phyloP scores from a whole-genome alignment of 2,113 vertebrate genomes.

The Sminthopsis crassicaudata region DNA sequence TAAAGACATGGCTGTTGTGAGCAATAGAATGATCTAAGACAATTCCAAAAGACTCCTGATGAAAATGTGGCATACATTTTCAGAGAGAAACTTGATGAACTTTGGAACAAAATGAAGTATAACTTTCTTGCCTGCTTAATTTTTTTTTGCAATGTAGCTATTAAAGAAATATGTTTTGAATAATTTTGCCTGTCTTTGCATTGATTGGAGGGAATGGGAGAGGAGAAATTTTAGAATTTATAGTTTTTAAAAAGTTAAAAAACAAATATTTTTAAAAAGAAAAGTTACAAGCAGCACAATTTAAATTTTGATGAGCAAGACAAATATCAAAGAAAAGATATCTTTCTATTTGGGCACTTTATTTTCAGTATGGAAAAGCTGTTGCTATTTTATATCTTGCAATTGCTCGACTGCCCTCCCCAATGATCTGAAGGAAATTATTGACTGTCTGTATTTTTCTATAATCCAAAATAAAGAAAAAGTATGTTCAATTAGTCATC shows the following conservation, averaged over 20 bases:
- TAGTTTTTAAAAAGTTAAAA: not conserved
- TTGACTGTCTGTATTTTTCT: not conserved
- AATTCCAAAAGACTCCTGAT: not conserved
- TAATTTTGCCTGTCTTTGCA: not conserved
- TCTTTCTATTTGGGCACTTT: not conserved
- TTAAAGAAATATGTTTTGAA: not conserved
- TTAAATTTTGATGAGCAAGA: not conserved
- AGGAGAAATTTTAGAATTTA: not conserved
- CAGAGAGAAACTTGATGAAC: not conserved
- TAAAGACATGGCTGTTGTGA: not conserved
- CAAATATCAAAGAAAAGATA: not conserved
- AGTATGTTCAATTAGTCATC: constrained; percentile 63
- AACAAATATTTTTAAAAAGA: not conserved
- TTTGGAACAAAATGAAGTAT: not conserved
- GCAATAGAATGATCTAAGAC: not conserved
- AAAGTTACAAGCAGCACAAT: not conserved
- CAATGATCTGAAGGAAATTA: not conserved
- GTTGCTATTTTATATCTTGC: not conserved
- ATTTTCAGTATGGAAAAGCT: not conserved
- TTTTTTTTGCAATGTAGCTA: not conserved
- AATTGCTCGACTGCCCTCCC: not conserved
- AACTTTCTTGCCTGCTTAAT: not conserved
- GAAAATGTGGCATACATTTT: not conserved
- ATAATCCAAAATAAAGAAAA: not conserved
- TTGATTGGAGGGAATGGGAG: not conserved